phyloP scores from a whole-genome alignment of 1,140 invertebrate species.

The Lasioglossum baleicum region DNA sequence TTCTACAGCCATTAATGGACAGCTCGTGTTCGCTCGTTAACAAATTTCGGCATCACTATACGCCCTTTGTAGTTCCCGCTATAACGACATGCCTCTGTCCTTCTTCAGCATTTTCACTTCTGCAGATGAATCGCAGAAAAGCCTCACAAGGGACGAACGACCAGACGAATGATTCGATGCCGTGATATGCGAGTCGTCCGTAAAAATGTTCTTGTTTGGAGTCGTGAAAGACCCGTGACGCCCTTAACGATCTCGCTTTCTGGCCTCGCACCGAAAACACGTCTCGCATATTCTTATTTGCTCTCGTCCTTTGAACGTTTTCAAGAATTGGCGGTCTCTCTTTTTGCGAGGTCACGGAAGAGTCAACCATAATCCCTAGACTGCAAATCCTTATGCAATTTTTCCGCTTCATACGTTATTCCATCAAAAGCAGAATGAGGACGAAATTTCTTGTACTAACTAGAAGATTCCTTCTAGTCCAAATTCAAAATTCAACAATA shows the following conservation, averaged over 20 bases:
- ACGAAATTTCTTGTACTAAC: too few relatives aligned
- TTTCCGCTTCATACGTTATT: too few relatives aligned
- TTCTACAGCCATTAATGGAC: constrained; percentile 58
- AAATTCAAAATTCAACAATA: too few relatives aligned
- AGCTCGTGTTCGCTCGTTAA: constrained; percentile 65
- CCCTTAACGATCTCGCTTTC: constrained; percentile 56
- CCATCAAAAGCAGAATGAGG: too few relatives aligned
- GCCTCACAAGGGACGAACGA: not conserved
- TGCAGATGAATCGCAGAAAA: constrained; percentile 21
- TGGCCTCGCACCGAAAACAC: constrained; percentile 64
- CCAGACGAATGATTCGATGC: constrained; percentile 56
- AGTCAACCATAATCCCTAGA: not conserved
- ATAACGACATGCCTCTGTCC: constrained; percentile 33
- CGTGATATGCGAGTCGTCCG: constrained; percentile 63
- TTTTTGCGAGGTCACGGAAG: not conserved
- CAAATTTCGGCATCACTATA: constrained; percentile 41
- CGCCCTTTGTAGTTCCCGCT: constrained; percentile 35
- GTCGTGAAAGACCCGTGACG: constrained; percentile 35
- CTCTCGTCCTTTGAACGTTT: not conserved
- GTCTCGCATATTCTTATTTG: constrained; percentile 29
- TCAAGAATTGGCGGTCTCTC: not conserved
- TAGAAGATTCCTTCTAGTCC: too few relatives aligned
- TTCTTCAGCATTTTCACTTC: constrained; percentile 39
- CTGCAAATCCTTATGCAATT: too few relatives aligned
- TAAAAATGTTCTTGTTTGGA: constrained; percentile 59